Evolutionary conservation across 2,113 vertebrate genomes (phyloP).

Genomic region (Steatornis caripensis): DNA sequence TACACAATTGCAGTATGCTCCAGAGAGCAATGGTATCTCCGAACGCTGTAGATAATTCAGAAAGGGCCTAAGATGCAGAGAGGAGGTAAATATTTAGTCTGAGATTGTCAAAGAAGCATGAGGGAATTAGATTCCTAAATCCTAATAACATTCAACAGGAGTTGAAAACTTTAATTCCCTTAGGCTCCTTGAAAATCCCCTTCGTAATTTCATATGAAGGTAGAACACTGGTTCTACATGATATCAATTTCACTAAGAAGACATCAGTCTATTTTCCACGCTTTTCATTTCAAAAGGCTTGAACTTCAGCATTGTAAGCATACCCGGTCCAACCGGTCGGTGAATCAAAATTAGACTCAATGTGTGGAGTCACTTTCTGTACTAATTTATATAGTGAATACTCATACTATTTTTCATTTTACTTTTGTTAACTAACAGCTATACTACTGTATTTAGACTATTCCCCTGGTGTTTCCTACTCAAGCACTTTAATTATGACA

Average conservation of each 20-base stretch:
- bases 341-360: not conserved
- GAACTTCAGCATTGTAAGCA: not conserved
- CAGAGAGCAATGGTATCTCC: not conserved
- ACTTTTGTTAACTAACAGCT: not conserved
- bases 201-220: not conserved
- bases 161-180: not conserved
- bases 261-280: not conserved
- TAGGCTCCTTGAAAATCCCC: not conserved
- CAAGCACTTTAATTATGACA: conserved; percentile 41
- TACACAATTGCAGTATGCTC: not conserved
- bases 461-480: not conserved
- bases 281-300: not conserved
- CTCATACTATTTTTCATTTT: not conserved
- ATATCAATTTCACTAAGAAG: not conserved
- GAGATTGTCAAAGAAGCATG: conserved; percentile 10
- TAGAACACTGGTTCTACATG: not conserved
- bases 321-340: not conserved
- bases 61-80: conserved; percentile 8
- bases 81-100: conserved; percentile 42
- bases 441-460: not conserved
- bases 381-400: not conserved
- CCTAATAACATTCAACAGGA: conserved; percentile 21
- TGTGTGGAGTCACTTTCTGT: not conserved
- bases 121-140: conserved; percentile 18
- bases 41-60: conserved; percentile 14